These are phyloP conservation scores for Microchrysa polita DNA, from an alignment of 2,888 invertebrate genomes.

Conservation along the genomic window DNA sequence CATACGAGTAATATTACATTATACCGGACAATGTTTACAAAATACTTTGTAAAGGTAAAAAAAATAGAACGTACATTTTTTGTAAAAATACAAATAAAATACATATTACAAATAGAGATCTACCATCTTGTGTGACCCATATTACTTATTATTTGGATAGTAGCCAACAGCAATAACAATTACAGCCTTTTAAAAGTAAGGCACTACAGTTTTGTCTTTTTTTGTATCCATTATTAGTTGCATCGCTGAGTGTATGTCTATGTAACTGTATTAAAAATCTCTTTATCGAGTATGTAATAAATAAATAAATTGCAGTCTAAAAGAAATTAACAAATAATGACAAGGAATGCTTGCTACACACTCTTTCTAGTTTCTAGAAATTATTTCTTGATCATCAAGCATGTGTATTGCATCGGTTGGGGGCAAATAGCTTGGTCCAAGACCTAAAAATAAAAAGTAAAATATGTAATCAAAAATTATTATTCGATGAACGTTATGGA, in stretches of 20 bases:
- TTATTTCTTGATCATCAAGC: conserved; percentile 66
- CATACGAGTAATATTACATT: conserved; percentile 6
- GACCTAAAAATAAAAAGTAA: conserved; percentile 60
- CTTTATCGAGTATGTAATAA: not conserved
- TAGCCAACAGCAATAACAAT: not conserved
- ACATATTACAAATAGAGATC: conserved; percentile 28
- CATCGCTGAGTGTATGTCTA: not conserved
- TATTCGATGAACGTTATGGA: no score
- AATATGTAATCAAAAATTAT: no score
- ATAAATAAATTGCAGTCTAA: conserved; percentile 14
- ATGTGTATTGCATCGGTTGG: conserved; percentile 75
- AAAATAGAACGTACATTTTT: not conserved
- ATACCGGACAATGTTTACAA: not conserved
- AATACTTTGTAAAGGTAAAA: not conserved
- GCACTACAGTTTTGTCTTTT: no score
- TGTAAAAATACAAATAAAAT: not conserved
- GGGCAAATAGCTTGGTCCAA: conserved; percentile 69
- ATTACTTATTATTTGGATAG: not conserved
- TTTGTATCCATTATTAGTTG: not conserved
- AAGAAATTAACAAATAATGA: conserved; percentile 50
- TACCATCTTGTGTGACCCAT: not conserved
- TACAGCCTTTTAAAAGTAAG: not conserved
- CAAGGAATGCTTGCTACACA: conserved; percentile 56
- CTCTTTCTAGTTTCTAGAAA: conserved; percentile 50
- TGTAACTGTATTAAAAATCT: not conserved